Percentiles rank a stretch among this genome's conserved stretches.
Conservation (phyloP, 2,113 vertebrate genomes). For the Bubalus kerabau region DNA sequence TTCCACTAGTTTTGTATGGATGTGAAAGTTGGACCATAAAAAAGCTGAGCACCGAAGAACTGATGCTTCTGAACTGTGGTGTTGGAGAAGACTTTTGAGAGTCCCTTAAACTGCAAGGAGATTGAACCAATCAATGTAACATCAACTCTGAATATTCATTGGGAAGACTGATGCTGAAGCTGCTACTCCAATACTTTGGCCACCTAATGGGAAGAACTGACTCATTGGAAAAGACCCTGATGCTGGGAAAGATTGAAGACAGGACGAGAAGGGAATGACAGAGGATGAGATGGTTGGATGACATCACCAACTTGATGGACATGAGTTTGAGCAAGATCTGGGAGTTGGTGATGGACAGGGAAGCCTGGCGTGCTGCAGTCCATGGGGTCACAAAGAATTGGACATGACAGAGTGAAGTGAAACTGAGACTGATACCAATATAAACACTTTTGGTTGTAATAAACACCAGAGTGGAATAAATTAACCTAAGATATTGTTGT, state of each 20-base stretch:
- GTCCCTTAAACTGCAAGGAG: background rate
- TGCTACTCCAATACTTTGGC: background rate
- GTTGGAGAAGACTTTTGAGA: background rate
- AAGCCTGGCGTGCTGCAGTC: background rate
- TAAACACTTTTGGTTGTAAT: background rate
- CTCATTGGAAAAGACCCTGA: background rate
- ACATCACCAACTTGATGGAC: background rate
- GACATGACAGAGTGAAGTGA: background rate
- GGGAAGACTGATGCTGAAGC: background rate
- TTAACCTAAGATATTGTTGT: background rate
- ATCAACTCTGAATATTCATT: background rate
- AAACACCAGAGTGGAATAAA: background rate
- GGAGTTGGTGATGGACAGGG: background rate
- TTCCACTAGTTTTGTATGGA: background rate
- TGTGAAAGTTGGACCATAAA: background rate
- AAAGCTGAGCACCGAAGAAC: accelerated
- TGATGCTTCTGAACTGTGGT: background rate
- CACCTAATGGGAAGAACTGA: background rate
- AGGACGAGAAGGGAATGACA: background rate
- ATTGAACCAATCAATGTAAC: background rate
- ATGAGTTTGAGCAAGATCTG: background rate
- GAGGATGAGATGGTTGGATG: background rate
- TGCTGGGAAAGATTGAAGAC: background rate
- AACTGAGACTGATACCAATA: background rate
- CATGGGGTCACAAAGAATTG: background rate